Percentiles rank a stretch among this genome's conserved stretches.
Evolutionary conservation across 1,140 invertebrate genomes (phyloP).

Genomic region (Drosophila nannoptera): DNA sequence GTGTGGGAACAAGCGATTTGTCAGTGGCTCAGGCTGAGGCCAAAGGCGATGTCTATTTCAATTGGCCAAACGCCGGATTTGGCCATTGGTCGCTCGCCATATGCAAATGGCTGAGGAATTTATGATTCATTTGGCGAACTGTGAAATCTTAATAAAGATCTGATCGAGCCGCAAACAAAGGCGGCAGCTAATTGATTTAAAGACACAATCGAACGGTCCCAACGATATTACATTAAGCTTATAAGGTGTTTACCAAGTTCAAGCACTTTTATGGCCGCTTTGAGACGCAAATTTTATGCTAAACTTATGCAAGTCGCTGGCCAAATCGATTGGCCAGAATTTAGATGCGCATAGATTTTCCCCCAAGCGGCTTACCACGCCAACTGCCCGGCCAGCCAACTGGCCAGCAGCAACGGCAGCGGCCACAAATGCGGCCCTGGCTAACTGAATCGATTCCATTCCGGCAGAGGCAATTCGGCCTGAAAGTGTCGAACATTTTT

Average conservation of each 20-base stretch:
- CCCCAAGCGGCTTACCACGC: conserved; percentile 35
- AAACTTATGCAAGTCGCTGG: conserved; percentile 42
- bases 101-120: background rate
- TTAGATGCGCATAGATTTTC: conserved; percentile 51
- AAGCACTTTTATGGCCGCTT: conserved; percentile 41
- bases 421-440: no score
- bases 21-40: conserved; percentile 9
- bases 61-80: conserved; percentile 13
- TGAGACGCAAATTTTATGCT: conserved; percentile 62
- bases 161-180: conserved; percentile 38
- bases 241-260: conserved; percentile 66
- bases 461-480: background rate
- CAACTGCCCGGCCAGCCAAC: background rate
- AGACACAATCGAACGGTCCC: conserved; percentile 55
- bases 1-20: conserved; percentile 20
- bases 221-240: conserved; percentile 69
- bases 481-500: conserved; percentile 28
- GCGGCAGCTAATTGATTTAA: conserved; percentile 47
- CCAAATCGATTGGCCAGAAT: conserved; percentile 42
- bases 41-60: no score
- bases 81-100: background rate
- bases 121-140: conserved; percentile 23
- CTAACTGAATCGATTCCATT: no score
- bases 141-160: conserved; percentile 30
- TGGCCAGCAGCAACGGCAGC: conserved; percentile 1